Evolutionary conservation across 2,888 invertebrate genomes (phyloP), one percentile per base, ranked within the genome.

Genomic region (Stegana nigrithorax): DNA sequence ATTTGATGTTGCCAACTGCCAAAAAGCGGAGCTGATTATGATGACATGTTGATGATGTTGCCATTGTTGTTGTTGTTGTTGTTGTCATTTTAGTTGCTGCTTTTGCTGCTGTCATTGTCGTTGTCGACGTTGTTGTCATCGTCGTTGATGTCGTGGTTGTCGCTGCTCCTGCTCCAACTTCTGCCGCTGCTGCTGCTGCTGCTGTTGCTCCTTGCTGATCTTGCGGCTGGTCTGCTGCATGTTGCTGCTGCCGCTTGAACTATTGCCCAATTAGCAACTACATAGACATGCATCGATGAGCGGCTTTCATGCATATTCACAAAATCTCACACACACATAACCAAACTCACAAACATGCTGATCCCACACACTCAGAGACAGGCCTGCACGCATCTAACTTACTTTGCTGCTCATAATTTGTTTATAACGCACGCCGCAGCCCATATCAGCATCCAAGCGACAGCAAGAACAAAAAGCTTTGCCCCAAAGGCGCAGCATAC

Each of bases 371-470:
- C 65, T 53, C 62, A 66, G 60, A 68, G 66, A 64, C 73, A 78
- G 78, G 68, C 73, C 71, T 72, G 26, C n/a, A n/a, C n/a, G n/a
- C n/a, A n/a, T n/a, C n/a, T n/a, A n/a, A n/a, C n/a, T n/a, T n/a
- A n/a, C 71, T 80, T 80, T 74, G 70, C 67, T 69, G 76, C 73
- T 72, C 73, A 77, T 77, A 80, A 78, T 80, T 78, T 79, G 78
- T 73, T 80, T 78, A 73, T 79, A 79, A 72, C 73, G 68, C 63
- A 62, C 59, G 62, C 64, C 67, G 67, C 64, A 21, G 39, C 57
- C 14, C 32, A 14, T 32, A 12, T 32, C 21, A 14, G 14, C 17
- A 7, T 39, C 17, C 14, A 25, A 50, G 7, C 50, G 26, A 25
- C 50, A 25, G n/a, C 50, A 25, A 50, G 26, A 50, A 23, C 23